Conservation (phyloP, 1,140 invertebrate species). For the Megalopta genalis region DNA sequence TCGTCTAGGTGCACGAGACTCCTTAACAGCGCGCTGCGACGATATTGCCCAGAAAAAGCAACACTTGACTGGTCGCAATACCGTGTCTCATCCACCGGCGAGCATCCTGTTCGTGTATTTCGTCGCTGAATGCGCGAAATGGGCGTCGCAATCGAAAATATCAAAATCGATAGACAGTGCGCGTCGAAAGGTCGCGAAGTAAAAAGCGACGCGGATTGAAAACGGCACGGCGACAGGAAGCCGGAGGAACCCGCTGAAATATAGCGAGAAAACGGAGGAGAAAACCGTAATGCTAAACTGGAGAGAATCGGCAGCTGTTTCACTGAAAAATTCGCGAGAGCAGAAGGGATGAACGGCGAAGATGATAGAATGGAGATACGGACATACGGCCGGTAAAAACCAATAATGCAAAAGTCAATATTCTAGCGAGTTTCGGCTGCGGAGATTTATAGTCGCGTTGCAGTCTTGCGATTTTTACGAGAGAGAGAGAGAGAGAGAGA, state of each 20-base stretch:
- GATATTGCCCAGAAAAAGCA: no score
- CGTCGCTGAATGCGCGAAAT: no score
- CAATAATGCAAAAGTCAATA: conserved; percentile 62
- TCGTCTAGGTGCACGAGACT: no score
- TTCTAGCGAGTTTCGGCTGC: conserved; percentile 50
- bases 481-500: background rate
- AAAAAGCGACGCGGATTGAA: background rate
- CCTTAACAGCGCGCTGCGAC: no score
- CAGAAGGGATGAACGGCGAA: conserved; percentile 8
- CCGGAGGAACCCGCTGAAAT: background rate
- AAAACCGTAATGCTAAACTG: conserved; percentile 1
- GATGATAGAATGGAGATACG: conserved; percentile 37
- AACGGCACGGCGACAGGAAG: background rate
- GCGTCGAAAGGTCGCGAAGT: no score
- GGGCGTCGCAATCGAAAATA: no score
- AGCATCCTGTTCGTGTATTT: no score
- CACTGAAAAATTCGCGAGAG: background rate
- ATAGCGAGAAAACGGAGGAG: background rate
- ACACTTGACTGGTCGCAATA: no score
- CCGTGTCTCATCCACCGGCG: no score
- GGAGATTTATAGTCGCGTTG: conserved; percentile 46
- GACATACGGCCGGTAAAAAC: conserved; percentile 50
- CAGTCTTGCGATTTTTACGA: conserved; percentile 28
- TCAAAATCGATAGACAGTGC: background rate
- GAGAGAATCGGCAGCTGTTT: conserved; percentile 24